Percentiles rank a stretch among this genome's conserved stretches.
Conservation (phyloP, 1,140 invertebrate species). For the Drosophila bipectinata region DNA sequence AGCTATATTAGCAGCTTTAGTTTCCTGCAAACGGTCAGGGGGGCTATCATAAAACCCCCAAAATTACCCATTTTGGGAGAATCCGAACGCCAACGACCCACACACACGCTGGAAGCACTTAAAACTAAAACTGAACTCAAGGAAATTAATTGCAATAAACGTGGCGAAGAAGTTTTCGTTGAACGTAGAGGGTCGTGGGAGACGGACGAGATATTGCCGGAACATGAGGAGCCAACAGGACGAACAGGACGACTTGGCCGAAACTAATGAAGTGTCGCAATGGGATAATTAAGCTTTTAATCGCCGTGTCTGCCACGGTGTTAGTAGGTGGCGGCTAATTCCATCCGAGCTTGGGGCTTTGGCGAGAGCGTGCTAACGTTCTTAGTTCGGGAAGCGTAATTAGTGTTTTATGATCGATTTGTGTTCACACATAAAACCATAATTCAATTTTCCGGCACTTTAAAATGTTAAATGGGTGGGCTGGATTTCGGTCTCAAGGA, state of each 20-base stretch:
- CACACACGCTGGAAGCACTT: constrained; percentile 54
- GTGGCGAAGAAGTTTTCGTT: constrained; percentile 52
- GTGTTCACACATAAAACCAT: constrained; percentile 68
- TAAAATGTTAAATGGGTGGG: constrained; percentile 28
- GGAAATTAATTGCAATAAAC: constrained; percentile 81
- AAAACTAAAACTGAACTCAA: constrained; percentile 75
- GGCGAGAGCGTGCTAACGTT: constrained; percentile 54
- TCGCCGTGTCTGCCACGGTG: constrained; percentile 56
- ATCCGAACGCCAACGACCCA: not conserved
- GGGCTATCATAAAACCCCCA: constrained; percentile 2
- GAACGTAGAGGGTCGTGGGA: not conserved
- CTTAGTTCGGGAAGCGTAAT: constrained; percentile 63
- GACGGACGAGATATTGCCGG: constrained; percentile 8
- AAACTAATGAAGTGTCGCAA: constrained; percentile 82
- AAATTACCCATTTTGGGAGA: not conserved
- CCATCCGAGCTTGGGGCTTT: constrained; percentile 13
- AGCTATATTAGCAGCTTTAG: not conserved
- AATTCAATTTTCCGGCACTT: constrained; percentile 72
- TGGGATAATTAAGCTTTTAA: constrained; percentile 82
- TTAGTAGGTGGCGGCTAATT: constrained; percentile 31
- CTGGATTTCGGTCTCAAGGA: constrained; percentile 1
- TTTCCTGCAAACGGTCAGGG: not conserved
- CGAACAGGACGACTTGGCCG: constrained; percentile 56
- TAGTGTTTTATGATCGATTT: constrained; percentile 82
- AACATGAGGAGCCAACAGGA: constrained; percentile 25